Conservation (phyloP, 2,113 vertebrate species). For the Poecile atricapillus region DNA sequence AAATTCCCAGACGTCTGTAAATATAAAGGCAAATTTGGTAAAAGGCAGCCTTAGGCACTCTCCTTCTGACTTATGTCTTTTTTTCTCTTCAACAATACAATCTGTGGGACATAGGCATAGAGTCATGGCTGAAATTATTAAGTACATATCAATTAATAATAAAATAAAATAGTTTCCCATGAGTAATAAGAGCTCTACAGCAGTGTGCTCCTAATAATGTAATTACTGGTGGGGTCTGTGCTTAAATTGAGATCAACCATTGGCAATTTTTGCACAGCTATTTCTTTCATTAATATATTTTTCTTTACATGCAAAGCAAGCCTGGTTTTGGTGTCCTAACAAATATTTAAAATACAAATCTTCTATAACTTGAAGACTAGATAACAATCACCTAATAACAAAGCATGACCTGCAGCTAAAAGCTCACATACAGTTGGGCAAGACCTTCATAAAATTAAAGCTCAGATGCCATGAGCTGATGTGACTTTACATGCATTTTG, state of each 20-base stretch:
- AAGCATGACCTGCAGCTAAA: neutral
- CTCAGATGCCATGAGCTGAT: neutral
- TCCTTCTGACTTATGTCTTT: neutral
- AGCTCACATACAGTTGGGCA: neutral
- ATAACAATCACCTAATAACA: neutral
- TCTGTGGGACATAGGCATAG: neutral
- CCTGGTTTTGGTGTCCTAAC: neutral
- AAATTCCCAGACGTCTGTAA: neutral
- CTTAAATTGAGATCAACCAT: neutral
- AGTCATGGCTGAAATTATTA: neutral
- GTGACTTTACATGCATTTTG: neutral
- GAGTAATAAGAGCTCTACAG: neutral
- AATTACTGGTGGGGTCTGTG: conserved; percentile 15
- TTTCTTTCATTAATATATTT: neutral
- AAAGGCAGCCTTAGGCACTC: neutral
- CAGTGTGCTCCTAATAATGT: neutral
- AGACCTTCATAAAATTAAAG: neutral
- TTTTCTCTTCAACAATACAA: neutral
- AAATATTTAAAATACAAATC: neutral
- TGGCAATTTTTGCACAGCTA: neutral
- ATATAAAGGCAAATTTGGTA: neutral
- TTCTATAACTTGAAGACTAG: neutral
- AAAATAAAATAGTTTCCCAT: conserved; percentile 1
- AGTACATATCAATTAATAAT: conserved; percentile 19
- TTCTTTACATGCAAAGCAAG: neutral